Conservation (phyloP, 2,113 vertebrate genomes). For the Oophaga pumilio region DNA sequence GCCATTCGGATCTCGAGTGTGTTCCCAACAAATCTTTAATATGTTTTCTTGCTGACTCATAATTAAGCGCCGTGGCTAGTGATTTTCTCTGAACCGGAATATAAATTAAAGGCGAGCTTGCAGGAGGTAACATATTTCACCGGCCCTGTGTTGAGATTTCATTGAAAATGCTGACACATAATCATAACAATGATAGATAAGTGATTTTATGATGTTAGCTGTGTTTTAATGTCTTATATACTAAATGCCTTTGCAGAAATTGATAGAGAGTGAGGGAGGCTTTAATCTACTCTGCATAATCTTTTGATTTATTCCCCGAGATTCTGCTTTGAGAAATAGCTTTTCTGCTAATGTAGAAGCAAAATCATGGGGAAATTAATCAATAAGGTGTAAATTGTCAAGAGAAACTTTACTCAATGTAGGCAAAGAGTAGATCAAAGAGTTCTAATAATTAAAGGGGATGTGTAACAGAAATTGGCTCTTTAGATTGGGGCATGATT, state of each 20-base stretch:
- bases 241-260: conserved; percentile 39
- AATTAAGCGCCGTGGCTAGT: conserved; percentile 18
- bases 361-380: conserved; percentile 11
- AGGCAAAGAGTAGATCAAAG: background rate
- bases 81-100: background rate
- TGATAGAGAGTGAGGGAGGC: conserved; percentile 27
- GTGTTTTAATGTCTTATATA: conserved; percentile 38
- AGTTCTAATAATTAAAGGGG: background rate
- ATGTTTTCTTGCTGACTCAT: conserved; percentile 48
- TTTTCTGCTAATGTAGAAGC: background rate
- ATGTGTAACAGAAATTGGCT: background rate
- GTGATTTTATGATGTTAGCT: conserved; percentile 32
- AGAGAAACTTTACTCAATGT: background rate
- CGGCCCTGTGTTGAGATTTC: conserved; percentile 4
- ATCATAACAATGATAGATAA: conserved; percentile 46
- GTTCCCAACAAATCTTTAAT: conserved; percentile 14
- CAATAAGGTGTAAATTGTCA: background rate
- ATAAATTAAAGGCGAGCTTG: background rate
- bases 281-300: conserved; percentile 42
- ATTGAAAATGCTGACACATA: conserved; percentile 22
- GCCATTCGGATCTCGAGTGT: background rate
- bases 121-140: conserved; percentile 14
- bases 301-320: conserved; percentile 16
- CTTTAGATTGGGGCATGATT: background rate
- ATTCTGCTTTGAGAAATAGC: conserved; percentile 4